Conservation (phyloP, 1,140 invertebrate species). For the Pachypeltis micranthus region DNA sequence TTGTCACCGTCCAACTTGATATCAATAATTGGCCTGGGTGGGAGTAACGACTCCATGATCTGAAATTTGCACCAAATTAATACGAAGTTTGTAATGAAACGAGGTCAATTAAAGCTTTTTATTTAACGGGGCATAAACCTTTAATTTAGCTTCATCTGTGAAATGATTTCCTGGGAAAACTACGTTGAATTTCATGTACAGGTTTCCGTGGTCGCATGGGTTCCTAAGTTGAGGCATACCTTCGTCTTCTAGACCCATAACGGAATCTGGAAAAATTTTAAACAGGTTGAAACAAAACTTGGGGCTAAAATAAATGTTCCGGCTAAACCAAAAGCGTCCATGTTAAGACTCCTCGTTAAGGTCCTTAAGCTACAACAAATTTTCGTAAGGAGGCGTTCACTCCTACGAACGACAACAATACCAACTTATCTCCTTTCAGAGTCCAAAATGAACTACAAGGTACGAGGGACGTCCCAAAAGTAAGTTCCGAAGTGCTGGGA, state of each 20-base stretch:
- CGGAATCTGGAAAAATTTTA: slow-evolving; percentile 46
- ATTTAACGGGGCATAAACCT: slow-evolving; percentile 32
- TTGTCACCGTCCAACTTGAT: slow-evolving; percentile 54
- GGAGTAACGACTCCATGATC: slow-evolving; percentile 57
- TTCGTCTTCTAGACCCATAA: slow-evolving; percentile 68
- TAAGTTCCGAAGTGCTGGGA: too few relatives aligned
- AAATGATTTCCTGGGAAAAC: slow-evolving; percentile 75
- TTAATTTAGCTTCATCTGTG: slow-evolving; percentile 49
- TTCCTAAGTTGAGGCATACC: slow-evolving; percentile 83
- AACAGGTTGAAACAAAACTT: slow-evolving; percentile 1
- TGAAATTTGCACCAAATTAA: slow-evolving; percentile 30
- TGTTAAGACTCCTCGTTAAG: too few relatives aligned
- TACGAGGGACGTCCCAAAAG: too few relatives aligned
- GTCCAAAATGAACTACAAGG: too few relatives aligned
- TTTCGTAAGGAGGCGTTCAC: too few relatives aligned
- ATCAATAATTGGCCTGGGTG: slow-evolving; percentile 47
- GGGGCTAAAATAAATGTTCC: neutral
- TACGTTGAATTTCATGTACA: slow-evolving; percentile 79
- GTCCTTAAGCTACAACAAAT: too few relatives aligned
- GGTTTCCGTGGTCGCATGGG: slow-evolving; percentile 69
- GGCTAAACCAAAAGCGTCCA: too few relatives aligned
- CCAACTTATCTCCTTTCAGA: too few relatives aligned
- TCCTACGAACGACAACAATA: too few relatives aligned
- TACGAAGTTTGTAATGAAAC: neutral
- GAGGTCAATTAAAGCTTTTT: neutral